Conservation (phyloP, 2,888 invertebrate species). For the Iselma pallidipennis region DNA sequence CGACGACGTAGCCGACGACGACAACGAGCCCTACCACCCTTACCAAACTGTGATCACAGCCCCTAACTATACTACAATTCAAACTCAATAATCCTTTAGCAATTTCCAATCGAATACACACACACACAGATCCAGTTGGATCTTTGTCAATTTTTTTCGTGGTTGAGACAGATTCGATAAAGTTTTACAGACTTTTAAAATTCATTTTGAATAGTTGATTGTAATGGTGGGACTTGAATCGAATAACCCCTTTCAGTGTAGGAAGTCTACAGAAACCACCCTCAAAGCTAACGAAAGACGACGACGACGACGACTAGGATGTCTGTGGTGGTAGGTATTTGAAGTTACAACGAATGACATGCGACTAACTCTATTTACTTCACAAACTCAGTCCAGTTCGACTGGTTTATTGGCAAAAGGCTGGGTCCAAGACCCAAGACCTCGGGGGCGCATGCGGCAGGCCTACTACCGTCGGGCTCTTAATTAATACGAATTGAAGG, state of each 20-base stretch:
- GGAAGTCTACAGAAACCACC: constrained; percentile 26
- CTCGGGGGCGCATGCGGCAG: constrained; percentile 45
- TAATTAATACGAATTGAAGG: constrained; percentile 53
- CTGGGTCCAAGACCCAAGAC: constrained; percentile 34
- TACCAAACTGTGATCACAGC: constrained; percentile 11
- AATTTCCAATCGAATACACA: background rate
- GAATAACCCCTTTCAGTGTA: constrained; percentile 30
- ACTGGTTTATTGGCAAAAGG: constrained; percentile 49
- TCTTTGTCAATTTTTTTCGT: no score
- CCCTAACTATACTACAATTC: background rate
- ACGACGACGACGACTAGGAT: constrained; percentile 20
- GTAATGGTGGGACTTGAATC: constrained; percentile 12
- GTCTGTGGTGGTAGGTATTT: constrained; percentile 31
- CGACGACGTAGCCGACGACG: background rate
- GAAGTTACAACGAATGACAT: constrained; percentile 40
- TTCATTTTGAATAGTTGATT: constrained; percentile 9
- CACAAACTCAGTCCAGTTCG: constrained; percentile 42
- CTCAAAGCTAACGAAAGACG: constrained; percentile 18
- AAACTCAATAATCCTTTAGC: background rate
- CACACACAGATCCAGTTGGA: no score
- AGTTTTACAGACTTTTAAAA: no score
- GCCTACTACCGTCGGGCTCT: constrained; percentile 37
- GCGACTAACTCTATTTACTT: constrained; percentile 51
- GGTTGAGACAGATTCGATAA: no score
- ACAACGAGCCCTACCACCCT: constrained; percentile 16